Base-by-base conservation (phyloP, 2,888 invertebrate species). In the Operophtera brumata region DNA sequence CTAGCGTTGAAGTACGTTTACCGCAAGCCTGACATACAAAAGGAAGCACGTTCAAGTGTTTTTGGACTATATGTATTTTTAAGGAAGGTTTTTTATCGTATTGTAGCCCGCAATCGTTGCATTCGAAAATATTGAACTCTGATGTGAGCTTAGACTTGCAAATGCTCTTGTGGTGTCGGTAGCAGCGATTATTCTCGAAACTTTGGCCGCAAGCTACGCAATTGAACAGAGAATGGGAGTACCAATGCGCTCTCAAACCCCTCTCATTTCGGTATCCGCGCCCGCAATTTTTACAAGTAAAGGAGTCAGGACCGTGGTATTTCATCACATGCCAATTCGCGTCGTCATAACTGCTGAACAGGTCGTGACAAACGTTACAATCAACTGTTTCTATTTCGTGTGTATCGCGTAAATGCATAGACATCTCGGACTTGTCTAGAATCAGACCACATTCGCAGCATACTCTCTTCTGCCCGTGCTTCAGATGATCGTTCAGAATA, bases 81-180 rank as follows among this genome's bases (percentile, higher is more conserved):
- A 89, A 54, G 0, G 88, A 88, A 0, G 84, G 83, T 44, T 89
- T 89, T 8, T 79, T 79, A 2, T 75, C 68, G 57, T 88, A 89
- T 0, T 66, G 70, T 0, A 62, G 70, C 0, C 84, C 86, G 59
- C 89, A 89, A 1, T 84, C 58, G 34, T 85, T 73, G 49, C 89
- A 89, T 4, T 73, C 73, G 50, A 72, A 88, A 1, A 44, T 10
- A 0, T 61, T 35, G 4, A 63, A 51, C 2, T 46, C 61, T 14
- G 10, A 40, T 8, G 1, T 54, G 28, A 0, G 28, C 40, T 7
- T 63, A n/a, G 2, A 8, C 13, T 65, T 64, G 61, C 88, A 88
- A 2, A 57, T 64, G 3, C 65, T 70, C 6, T 68, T 71, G 52
- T 88, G 88, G 50, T 86, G 66, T 11, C 73, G 75, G 37, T 65